Conservation (phyloP, 2,888 invertebrate species). For the Cephus sareptanus region DNA sequence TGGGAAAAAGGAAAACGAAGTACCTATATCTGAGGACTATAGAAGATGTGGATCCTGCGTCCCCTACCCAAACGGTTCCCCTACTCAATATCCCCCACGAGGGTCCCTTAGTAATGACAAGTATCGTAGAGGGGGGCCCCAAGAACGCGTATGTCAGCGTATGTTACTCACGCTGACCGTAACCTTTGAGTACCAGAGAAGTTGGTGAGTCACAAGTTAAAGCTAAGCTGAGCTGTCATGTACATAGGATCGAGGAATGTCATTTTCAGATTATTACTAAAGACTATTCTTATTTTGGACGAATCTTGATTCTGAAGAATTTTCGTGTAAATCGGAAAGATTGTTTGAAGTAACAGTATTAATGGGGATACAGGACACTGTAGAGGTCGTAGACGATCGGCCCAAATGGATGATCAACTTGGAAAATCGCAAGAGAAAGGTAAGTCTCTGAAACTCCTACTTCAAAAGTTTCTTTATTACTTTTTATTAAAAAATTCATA, state of each 20-base stretch:
- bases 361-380: conserved; percentile 5
- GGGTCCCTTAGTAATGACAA: background rate
- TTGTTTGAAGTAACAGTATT: background rate
- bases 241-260: background rate
- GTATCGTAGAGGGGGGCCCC: background rate
- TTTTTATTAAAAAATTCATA: background rate
- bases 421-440: conserved; percentile 62
- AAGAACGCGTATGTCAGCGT: background rate
- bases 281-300: background rate
- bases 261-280: background rate
- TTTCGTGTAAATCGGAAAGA: background rate
- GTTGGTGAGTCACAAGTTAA: background rate
- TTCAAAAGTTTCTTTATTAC: background rate
- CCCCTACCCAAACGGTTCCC: background rate
- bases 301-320: background rate
- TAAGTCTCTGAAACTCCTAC: conserved; percentile 25
- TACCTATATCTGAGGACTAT: background rate
- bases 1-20: background rate
- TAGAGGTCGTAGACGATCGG: conserved; percentile 37
- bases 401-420: conserved; percentile 61
- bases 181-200: background rate
- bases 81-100: background rate
- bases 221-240: conserved; percentile 2
- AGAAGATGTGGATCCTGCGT: background rate
- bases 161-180: background rate